Evolutionary conservation across 2,888 invertebrate genomes (phyloP).

Genomic region (Ernsta delagoae): DNA sequence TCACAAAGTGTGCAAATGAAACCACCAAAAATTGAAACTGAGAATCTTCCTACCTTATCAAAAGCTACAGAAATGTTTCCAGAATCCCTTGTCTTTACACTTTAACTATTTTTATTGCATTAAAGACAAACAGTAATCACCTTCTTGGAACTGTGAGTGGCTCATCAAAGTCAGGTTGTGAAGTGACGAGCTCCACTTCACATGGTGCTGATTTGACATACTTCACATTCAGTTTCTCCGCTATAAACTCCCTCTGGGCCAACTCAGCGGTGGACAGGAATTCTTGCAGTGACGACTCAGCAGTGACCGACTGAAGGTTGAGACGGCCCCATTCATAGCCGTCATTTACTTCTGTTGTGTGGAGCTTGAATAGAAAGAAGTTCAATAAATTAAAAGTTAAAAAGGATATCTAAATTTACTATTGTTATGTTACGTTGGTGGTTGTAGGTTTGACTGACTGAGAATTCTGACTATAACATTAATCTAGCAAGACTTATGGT

Average conservation of each 20-base stretch:
- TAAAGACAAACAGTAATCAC: conserved; percentile 55
- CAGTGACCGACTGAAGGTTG: conserved; percentile 96
- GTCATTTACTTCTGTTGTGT: conserved; percentile 95
- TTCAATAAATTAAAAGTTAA: no score
- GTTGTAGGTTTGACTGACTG: no score
- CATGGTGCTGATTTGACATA: conserved; percentile 72
- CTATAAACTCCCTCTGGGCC: conserved; percentile 96
- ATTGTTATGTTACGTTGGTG: no score
- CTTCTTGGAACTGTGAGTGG: conserved; percentile 90
- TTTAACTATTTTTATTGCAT: no score
- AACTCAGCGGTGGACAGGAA: conserved; percentile 97
- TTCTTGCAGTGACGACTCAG: conserved; percentile 98
- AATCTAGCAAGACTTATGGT: no score
- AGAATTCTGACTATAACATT: no score
- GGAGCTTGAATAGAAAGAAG: conserved; percentile 81
- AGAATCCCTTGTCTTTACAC: no score
- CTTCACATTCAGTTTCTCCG: conserved; percentile 94
- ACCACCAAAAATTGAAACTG: no score
- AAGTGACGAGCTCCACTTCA: conserved; percentile 68
- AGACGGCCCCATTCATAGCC: conserved; percentile 96
- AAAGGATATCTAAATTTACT: no score
- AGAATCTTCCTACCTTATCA: no score
- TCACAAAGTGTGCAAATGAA: no score
- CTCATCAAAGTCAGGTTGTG: conserved; percentile 77
- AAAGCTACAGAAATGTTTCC: no score